Evolutionary conservation across 2,113 vertebrate genomes (phyloP), one percentile per base, ranked within the genome.

Genomic region (Mionectes macconnelli): DNA sequence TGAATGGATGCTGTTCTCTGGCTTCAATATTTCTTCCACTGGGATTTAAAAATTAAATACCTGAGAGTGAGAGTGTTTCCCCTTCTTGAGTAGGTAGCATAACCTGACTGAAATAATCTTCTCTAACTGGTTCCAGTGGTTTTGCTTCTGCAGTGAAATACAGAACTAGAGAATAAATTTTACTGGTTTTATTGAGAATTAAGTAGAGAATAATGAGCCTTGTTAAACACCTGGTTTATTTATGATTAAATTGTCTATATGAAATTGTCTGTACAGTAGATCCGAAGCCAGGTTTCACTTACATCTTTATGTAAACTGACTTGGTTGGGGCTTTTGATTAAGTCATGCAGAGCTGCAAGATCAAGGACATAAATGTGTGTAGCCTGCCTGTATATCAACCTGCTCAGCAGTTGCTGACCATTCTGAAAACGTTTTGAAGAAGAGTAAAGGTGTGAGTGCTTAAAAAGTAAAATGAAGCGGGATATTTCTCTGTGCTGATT

Each of bases 321-420:
- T 37, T 70, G 31, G 9, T 52, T 49, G 56, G 21, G 4, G 5
- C 10, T 87, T 77, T 89, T 35, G 17, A 39, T 80, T 24, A 66
- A 64, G 50, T 57, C n/a, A 12, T 7, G 22, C 37, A 7, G 25
- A 55, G 31, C 59, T 91, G 30, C 69, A 53, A 18, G 18, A 24
- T 37, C n/a, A 42, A 67, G 52, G 8, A 10, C 2, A 0, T 19
- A 42, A 47, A 12, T 56, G 25, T 56, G 19, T 2, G 3, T 17
- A 31, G n/a, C 12, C 40, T 56, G 30, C 45, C 19, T 60, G 18
- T 56, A 23, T 42, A 23, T 25, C 37, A 50, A 53, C 33, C 39
- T 72, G 33, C 50, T 66, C 31, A 90, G 39, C 53, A 68, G 18
- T 72, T 82, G 50, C 47, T 53, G 68, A 27, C 28, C 11, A 3